phyloP scores from a whole-genome alignment of 2,888 invertebrate genomes.

The Agrochola lychnidis region DNA sequence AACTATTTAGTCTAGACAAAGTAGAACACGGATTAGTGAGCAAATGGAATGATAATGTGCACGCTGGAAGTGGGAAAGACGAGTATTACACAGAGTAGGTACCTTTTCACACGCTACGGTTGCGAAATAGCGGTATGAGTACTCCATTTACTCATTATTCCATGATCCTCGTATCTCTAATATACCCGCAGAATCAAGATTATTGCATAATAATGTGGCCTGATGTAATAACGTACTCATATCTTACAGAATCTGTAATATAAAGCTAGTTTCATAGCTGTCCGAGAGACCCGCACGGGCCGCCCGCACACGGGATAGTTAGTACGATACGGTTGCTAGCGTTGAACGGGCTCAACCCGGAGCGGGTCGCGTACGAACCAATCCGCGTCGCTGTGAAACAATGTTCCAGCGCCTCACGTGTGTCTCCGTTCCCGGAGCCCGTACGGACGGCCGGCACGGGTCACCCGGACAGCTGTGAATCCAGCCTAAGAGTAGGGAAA shows the following conservation, averaged over 20 bases:
- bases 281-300: too few species aligned
- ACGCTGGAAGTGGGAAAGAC: not conserved
- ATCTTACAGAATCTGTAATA: slow-evolving; percentile 11
- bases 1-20: slow-evolving; percentile 26
- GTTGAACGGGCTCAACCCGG: too few species aligned
- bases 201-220: slow-evolving; percentile 50
- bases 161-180: not conserved
- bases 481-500: too few species aligned
- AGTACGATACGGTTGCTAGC: too few species aligned
- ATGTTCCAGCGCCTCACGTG: too few species aligned
- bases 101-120: not conserved
- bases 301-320: too few species aligned
- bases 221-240: slow-evolving; percentile 38
- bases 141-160: slow-evolving; percentile 12
- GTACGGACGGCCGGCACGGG: too few species aligned
- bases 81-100: not conserved
- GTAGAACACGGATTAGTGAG: slow-evolving; percentile 9
- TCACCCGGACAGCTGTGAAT: too few species aligned
- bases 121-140: not conserved
- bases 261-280: too few species aligned
- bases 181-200: slow-evolving; percentile 23
- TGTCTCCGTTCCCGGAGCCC: too few species aligned
- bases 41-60: slow-evolving; percentile 15
- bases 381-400: too few species aligned
- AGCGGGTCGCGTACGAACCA: too few species aligned